Conservation (phyloP, 2,113 vertebrate genomes). For the Archilochus colubris region DNA sequence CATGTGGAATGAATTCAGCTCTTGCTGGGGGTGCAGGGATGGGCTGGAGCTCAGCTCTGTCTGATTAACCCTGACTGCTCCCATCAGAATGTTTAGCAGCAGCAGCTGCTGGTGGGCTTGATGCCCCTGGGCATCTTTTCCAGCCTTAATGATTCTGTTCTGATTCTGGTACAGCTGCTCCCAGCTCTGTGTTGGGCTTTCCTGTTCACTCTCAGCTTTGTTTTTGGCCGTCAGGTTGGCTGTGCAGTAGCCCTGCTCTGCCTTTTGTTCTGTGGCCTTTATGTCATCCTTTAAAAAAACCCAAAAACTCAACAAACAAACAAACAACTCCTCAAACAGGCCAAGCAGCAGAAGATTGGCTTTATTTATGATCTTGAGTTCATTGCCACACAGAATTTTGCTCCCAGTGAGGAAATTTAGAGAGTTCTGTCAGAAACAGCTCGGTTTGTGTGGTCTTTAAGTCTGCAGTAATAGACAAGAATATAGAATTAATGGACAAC, state of each 20-base stretch:
- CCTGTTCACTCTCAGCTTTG: fast-evolving
- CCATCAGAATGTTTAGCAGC: background rate
- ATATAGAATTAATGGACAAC: fast-evolving
- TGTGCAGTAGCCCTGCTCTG: background rate
- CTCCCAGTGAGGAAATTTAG: fast-evolving
- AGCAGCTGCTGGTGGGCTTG: background rate
- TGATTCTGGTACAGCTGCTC: background rate
- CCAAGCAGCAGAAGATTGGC: background rate
- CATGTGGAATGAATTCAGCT: background rate
- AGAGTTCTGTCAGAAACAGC: background rate
- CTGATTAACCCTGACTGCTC: background rate
- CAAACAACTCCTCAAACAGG: background rate
- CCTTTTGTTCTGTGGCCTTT: background rate
- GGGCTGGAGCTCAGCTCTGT: background rate
- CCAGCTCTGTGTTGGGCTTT: background rate
- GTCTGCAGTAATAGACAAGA: background rate
- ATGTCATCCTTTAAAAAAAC: background rate
- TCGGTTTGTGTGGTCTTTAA: fast-evolving
- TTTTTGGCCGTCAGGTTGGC: fast-evolving
- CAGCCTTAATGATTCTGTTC: too few relatives aligned
- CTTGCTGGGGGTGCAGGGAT: too few relatives aligned
- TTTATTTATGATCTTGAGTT: fast-evolving
- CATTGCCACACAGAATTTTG: background rate
- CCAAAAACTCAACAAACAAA: background rate
- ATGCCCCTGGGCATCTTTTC: too few relatives aligned